Base-by-base conservation (phyloP, 2,797 vertebrate species). In the Rachycentron canadum region DNA sequence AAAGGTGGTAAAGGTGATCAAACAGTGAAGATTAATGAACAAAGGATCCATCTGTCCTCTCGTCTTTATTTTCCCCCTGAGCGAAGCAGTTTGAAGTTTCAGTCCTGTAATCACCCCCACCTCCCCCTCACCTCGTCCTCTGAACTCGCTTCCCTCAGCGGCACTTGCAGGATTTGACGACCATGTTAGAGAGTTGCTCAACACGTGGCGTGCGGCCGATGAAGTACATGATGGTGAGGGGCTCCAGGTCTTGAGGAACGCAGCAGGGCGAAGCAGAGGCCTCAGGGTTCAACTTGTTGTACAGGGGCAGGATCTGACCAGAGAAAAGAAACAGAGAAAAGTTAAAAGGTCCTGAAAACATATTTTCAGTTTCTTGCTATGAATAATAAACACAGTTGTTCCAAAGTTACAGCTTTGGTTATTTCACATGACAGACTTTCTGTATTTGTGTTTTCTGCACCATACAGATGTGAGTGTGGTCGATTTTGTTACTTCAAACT, bases 111-210 rank as follows among this genome's bases (percentile, higher is more conserved):
- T 76, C 56, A 28, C 43, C 25, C 19, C 5, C 12, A 30, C 17
- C 38, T 4, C 9, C 66, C 57, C 66, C 79, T 79, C 78, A 81
- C 68, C 68, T 70, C 81, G 19, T 73, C 77, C 56, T 28, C 61
- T 32, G 34, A 40, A 34, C 66, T 63, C 50, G 14, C 61, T 23
- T 69, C 36, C 11, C 32, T 95, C 89, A 96, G 87, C 95, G 95
- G 77, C 96, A 96, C 86, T 96, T 96, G 89, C 96, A 96, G 73
- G 95, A 93, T 75, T 94, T 95, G 74, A 96, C 95, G 59, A 95
- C 95, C 96, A 96, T 96, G 82, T 96, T 96, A 83, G 96, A 96
- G 30, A 96, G 95, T 81, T 96, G 95, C 73, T 96, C 95, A 8
- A 96, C 96, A 1, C 94, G 95, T 1, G 95, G 94, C 0, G 90